Evolutionary conservation across 2,888 invertebrate species (phyloP).

Genomic region (Scaptomyza cyrtandrae): DNA sequence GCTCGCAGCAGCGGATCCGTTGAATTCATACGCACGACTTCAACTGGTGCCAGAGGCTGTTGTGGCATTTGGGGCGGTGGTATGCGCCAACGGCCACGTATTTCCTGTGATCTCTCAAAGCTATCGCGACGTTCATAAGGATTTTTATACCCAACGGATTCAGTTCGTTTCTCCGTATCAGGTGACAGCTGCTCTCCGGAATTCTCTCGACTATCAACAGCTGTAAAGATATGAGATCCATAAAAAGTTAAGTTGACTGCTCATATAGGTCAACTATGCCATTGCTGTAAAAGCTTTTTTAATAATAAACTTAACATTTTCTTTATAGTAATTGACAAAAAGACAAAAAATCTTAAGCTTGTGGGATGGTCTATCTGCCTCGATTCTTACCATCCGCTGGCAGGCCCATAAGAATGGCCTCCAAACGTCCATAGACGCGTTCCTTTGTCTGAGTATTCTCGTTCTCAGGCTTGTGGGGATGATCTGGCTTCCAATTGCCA

Average conservation of each 20-base stretch:
- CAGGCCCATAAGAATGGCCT: slow-evolving; percentile 71
- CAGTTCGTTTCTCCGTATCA: slow-evolving; percentile 29
- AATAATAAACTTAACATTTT: too few relatives aligned
- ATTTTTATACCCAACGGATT: slow-evolving; percentile 35
- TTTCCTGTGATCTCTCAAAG: slow-evolving; percentile 56
- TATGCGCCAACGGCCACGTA: slow-evolving; percentile 51
- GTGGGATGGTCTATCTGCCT: not conserved
- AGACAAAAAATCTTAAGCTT: too few relatives aligned
- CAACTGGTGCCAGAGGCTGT: slow-evolving; percentile 25
- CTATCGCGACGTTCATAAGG: slow-evolving; percentile 44
- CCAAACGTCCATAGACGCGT: slow-evolving; percentile 60
- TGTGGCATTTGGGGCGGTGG: slow-evolving; percentile 13
- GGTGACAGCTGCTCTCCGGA: slow-evolving; percentile 50
- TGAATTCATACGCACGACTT: slow-evolving; percentile 53
- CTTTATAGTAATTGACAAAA: too few relatives aligned
- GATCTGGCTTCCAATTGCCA: slow-evolving; percentile 80
- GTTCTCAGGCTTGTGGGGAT: slow-evolving; percentile 60
- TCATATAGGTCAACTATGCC: not conserved
- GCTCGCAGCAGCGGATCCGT: slow-evolving; percentile 56
- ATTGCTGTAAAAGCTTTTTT: too few relatives aligned
- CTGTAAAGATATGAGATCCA: slow-evolving; percentile 24
- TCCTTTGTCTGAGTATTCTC: slow-evolving; percentile 45
- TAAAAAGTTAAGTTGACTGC: not conserved
- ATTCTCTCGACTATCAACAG: slow-evolving; percentile 29
- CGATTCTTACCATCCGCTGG: slow-evolving; percentile 56